Evolutionary conservation across 1,140 invertebrate genomes (phyloP).

Genomic region (Caenorhabditis inopinata): DNA sequence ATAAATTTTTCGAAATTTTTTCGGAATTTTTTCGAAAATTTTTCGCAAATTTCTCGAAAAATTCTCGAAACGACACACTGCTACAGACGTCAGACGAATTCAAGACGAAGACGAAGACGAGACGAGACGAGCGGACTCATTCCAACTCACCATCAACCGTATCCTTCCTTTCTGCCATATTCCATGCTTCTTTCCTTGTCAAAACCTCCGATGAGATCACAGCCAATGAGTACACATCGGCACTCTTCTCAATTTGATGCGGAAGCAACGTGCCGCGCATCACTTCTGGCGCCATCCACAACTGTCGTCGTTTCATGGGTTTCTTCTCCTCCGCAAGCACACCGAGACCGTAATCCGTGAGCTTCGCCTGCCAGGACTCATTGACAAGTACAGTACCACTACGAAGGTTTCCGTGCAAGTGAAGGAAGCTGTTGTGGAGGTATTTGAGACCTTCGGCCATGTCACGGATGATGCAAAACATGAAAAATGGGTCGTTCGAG

Average conservation of each 20-base stretch:
- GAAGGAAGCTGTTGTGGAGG: conserved; percentile 45
- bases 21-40: too few species aligned
- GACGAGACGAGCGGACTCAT: too few species aligned
- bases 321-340: conserved; percentile 35
- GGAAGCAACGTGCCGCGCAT: conserved; percentile 13
- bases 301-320: conserved; percentile 22
- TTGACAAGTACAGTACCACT: conserved; percentile 49
- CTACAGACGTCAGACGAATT: too few species aligned
- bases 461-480: conserved; percentile 46
- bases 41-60: too few species aligned
- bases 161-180: conserved; percentile 45
- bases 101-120: too few species aligned
- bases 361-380: conserved; percentile 50
- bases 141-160: conserved; percentile 38
- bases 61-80: too few species aligned
- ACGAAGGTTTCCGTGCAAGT: conserved; percentile 40
- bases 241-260: conserved; percentile 32
- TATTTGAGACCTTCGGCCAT: conserved; percentile 47
- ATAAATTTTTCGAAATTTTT: too few species aligned
- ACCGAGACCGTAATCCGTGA: conserved; percentile 47
- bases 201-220: conserved; percentile 59
- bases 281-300: conserved; percentile 47
- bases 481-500: conserved; percentile 43
- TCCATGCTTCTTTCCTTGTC: conserved; percentile 49
- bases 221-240: conserved; percentile 58